Evolutionary conservation across 1,140 invertebrate species (phyloP).

Genomic region (Drosophila gunungcola): DNA sequence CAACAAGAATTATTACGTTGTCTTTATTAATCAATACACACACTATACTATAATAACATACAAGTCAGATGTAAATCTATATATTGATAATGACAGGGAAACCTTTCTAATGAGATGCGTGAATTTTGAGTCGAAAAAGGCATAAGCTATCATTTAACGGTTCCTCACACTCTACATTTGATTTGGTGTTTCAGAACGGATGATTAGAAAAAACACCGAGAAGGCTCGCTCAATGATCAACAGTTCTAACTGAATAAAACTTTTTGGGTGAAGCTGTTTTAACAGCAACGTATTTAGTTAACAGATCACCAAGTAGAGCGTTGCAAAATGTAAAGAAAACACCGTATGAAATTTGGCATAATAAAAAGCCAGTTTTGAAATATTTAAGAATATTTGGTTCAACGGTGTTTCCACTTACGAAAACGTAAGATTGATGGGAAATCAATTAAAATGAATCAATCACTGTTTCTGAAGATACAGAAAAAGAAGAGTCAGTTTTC

Average conservation of each 20-base stretch:
- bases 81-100: no score
- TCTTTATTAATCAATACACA: no score
- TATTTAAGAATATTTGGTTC: not conserved
- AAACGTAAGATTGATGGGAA: not conserved
- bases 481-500: slow-evolving; percentile 20
- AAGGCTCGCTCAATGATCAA: slow-evolving; percentile 63
- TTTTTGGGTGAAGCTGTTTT: slow-evolving; percentile 1
- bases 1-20: no score
- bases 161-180: slow-evolving; percentile 85
- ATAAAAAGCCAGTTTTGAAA: not conserved
- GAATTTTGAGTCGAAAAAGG: slow-evolving; percentile 80
- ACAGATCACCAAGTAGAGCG: not conserved
- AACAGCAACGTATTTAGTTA: not conserved
- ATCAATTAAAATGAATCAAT: slow-evolving; percentile 1
- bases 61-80: no score
- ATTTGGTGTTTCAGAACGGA: slow-evolving; percentile 86
- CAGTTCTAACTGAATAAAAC: not conserved
- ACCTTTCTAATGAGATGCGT: no score
- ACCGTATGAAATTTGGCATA: not conserved
- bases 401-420: not conserved
- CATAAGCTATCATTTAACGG: slow-evolving; percentile 79
- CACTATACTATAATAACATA: no score
- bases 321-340: not conserved
- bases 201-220: slow-evolving; percentile 85
- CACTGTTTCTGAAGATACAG: slow-evolving; percentile 8